Evolutionary conservation across 2,888 invertebrate genomes (phyloP), one percentile per base, ranked within the genome.

Genomic region (Miltochrista miniata): DNA sequence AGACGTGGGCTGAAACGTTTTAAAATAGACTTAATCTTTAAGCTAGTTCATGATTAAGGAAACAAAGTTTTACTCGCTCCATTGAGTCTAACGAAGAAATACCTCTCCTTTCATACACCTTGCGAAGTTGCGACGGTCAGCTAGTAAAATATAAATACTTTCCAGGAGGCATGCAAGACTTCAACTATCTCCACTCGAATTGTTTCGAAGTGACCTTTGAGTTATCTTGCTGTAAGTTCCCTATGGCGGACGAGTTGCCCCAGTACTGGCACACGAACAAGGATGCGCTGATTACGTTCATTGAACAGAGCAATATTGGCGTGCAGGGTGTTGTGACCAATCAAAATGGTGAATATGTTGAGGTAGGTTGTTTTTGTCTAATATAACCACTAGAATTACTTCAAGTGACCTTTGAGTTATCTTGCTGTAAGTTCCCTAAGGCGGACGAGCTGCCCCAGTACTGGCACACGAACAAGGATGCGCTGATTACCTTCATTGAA

Each of bases 141-240:
- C 5, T 24, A 4, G 5, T 24, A 24, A 24, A 24, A 24, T 24
- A 4, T 4, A 4, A 24, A 24, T 24, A 4, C 18, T 24, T 24
- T 24, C 5, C 88, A 94, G 97, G 98, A 74, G 99, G 99, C 38
- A 99, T 99, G 99, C 97, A 97, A 89, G 99, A 99, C 87, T 99
- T 97, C 92, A 99, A 99, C 91, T 99, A 99, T 84, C 93, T 97
- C 3, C 94, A 96, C 76, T 97, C 97, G 1, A 99, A 99, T 87
- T 97, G 98, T 79, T 97, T 98, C 81, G 99, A 99, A 83, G 95
- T 99, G 51, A 99, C 99, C 0, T 94, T 99, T 72, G 99, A 99
- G 82, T 85, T 99, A 71, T 97, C 98, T 38, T 99, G 99, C 89
- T 96, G 96, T 90, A 99, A 99, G 87, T 99, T 94, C 83, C 99